A percentile compares a stretch with the other conserved stretches of the same genome.
phyloP scores from a whole-genome alignment of 1,140 invertebrate species.

The Helicorthomorpha holstii region DNA sequence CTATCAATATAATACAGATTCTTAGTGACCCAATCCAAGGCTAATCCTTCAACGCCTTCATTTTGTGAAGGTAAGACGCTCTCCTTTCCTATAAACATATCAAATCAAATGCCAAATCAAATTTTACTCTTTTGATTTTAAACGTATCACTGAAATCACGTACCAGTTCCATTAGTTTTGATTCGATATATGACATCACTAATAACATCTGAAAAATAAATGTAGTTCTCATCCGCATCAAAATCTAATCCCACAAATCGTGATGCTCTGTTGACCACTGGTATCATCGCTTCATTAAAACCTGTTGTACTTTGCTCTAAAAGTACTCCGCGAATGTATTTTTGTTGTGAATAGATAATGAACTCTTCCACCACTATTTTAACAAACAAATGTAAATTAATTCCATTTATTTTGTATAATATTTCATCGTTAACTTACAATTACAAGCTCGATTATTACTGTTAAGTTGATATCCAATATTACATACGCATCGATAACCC shows the following conservation, averaged over 20 bases:
- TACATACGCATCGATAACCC: conserved; percentile 84
- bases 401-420: too few relatives aligned
- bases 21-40: conserved; percentile 92
- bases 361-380: conserved; percentile 74
- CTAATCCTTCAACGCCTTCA: conserved; percentile 90
- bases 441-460: conserved; percentile 65
- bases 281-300: conserved; percentile 78
- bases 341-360: conserved; percentile 90
- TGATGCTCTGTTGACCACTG: conserved; percentile 64
- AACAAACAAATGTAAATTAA: too few relatives aligned
- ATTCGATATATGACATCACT: conserved; percentile 90
- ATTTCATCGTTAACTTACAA: too few relatives aligned
- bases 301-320: conserved; percentile 72
- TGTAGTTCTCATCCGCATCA: conserved; percentile 74
- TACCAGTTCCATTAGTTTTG: conserved; percentile 65
- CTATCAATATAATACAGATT: conserved; percentile 98
- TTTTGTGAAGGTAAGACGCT: conserved; percentile 90
- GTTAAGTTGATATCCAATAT: conserved; percentile 66
- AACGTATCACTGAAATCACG: background rate
- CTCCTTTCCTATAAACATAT: conserved; percentile 41
- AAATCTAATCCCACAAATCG: conserved; percentile 95
- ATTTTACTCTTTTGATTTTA: too few relatives aligned
- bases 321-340: conserved; percentile 89
- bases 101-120: conserved; percentile 3
- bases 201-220: conserved; percentile 94